Percentiles rank a stretch among this genome's conserved stretches.
Evolutionary conservation across 2,888 invertebrate species (phyloP).

Genomic region (Acanthosepion lycidas): DNA sequence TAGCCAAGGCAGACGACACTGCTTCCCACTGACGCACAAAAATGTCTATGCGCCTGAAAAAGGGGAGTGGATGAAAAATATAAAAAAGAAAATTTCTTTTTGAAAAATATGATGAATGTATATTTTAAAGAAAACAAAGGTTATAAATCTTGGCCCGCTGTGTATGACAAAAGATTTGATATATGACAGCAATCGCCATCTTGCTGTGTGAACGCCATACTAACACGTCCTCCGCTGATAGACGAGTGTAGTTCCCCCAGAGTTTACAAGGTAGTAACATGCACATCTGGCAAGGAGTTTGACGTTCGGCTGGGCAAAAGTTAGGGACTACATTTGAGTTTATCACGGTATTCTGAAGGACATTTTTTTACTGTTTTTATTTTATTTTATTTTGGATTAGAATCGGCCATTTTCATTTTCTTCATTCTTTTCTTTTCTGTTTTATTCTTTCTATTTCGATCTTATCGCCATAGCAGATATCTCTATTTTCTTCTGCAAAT

Average conservation of each 20-base stretch:
- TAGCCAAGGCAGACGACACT: too few relatives aligned
- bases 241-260: neutral
- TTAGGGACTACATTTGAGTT: too few relatives aligned
- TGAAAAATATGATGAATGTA: conserved; percentile 7
- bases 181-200: neutral
- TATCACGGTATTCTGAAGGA: too few relatives aligned
- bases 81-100: neutral
- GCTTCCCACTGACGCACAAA: too few relatives aligned
- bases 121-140: neutral
- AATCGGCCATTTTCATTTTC: too few relatives aligned
- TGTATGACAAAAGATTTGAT: neutral
- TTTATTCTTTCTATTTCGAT: neutral
- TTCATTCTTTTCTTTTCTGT: neutral
- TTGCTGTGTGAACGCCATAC: neutral
- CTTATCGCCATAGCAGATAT: too few relatives aligned
- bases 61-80: neutral
- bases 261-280: too few relatives aligned
- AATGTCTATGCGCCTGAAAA: neutral
- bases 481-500: too few relatives aligned
- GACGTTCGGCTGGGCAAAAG: too few relatives aligned
- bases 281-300: too few relatives aligned
- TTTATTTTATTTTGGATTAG: too few relatives aligned
- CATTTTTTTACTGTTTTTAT: too few relatives aligned
- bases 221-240: neutral
- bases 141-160: neutral